Percentiles rank a stretch among this genome's conserved stretches.
These are phyloP conservation scores for Aspidiotus destructor DNA, from an alignment of 2,888 invertebrate genomes.

Conservation along the genomic window DNA sequence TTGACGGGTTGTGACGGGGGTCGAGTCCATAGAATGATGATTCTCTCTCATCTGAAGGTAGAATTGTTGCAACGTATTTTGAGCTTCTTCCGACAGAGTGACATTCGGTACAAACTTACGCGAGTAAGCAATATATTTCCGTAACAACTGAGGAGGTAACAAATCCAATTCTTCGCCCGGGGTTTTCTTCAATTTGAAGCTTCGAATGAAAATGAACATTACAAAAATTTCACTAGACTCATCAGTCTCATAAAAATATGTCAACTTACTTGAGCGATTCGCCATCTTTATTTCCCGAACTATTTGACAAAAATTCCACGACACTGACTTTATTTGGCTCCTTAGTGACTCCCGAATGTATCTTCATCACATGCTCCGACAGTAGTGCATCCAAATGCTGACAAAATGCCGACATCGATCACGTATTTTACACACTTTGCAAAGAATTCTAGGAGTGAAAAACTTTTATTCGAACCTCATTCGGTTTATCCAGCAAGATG, in stretches of 20 bases:
- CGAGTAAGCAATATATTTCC: slow-evolving; percentile 88
- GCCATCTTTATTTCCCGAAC: neutral
- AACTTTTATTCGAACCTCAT: slow-evolving; percentile 50
- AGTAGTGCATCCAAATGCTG: slow-evolving; percentile 64
- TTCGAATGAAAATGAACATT: slow-evolving; percentile 42
- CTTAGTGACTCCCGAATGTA: slow-evolving; percentile 51
- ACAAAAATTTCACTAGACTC: slow-evolving; percentile 1
- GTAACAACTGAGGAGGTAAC: slow-evolving; percentile 63
- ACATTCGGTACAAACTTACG: slow-evolving; percentile 72
- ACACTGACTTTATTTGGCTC: neutral
- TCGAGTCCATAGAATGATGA: slow-evolving; percentile 55
- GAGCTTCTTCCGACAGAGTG: slow-evolving; percentile 61
- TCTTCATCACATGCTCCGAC: slow-evolving; percentile 72
- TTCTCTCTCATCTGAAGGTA: slow-evolving; percentile 66
- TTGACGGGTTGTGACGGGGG: slow-evolving; percentile 81
- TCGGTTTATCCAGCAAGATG: slow-evolving; percentile 75
- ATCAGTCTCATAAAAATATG: neutral
- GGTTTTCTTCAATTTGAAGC: slow-evolving; percentile 51
- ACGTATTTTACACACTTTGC: neutral
- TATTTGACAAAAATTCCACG: neutral
- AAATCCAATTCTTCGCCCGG: slow-evolving; percentile 57
- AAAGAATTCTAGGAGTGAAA: neutral
- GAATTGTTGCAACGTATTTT: slow-evolving; percentile 60
- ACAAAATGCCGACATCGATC: slow-evolving; percentile 39
- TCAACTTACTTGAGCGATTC: neutral